Base-by-base conservation (phyloP, 1,140 invertebrate species). In the Agrypnia vestita region DNA sequence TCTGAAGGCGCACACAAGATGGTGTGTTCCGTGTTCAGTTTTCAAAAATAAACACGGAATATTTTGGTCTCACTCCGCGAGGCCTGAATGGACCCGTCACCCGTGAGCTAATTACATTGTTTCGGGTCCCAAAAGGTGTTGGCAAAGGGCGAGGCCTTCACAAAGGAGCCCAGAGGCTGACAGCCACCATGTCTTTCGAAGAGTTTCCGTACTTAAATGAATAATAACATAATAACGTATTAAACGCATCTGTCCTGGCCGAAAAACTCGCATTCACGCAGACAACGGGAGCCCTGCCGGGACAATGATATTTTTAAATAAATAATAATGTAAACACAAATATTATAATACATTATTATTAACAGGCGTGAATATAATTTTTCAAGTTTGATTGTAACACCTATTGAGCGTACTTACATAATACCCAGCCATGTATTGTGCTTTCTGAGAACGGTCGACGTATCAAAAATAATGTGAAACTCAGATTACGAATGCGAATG, bases 81-180 rank as follows among this genome's bases (percentile, higher is more conserved):
- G 78, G 12, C 51, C 21, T 47, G 67, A 76, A 59, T 51, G 47
- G 47, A 15, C 44, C 79, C 74, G 79, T 80, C 79, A 80, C 13
- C 11, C 46, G 8, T 80, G 74, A 76, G 79, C 74, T 73, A 80
- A 80, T 80, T 80, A 80, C 62, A 80, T 80, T 80, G 79, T 80
- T 80, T 77, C 35, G 79, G 25, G 6, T 56, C 74, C 67, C 13
- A 80, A 80, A 80, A 62, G 79, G 76, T 74, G 76, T 76, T 80
- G 25, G 79, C 61, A 59, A 72, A 46, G 43, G 59, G 11, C 19
- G 59, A 53, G 47, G 17, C 12, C 19, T 35, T 43, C 21, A 73
- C 64, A 49, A 59, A 77, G 53, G 74, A 35, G 62, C 74, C 55
- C 56, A 73, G 44, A 67, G 59, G 77, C 21, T 72, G 67, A 53